A percentile compares a stretch with the other conserved stretches of the same genome.
phyloP scores from a whole-genome alignment of 2,797 vertebrate genomes.

The Darevskia mixta region DNA sequence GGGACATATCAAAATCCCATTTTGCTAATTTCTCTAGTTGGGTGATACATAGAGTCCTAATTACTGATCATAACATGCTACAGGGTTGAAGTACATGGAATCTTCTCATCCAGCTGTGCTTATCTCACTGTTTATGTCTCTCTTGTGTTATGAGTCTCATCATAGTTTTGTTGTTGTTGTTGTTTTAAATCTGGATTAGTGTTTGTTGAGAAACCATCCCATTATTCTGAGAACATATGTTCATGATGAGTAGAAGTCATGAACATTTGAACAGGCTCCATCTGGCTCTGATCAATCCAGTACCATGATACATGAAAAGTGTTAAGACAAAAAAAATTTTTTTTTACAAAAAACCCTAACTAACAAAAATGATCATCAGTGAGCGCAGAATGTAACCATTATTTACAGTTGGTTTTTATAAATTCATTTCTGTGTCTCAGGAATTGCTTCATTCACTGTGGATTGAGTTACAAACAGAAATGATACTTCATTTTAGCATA shows the following conservation, averaged over 20 bases:
- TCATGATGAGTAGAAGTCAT: slow-evolving; percentile 66
- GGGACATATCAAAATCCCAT: slow-evolving; percentile 23
- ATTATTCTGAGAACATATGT: slow-evolving; percentile 71
- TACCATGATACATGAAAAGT: slow-evolving; percentile 69
- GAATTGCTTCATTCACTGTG: background rate
- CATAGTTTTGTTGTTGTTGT: slow-evolving; percentile 33
- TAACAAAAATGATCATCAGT: slow-evolving; percentile 7
- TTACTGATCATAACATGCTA: slow-evolving; percentile 39
- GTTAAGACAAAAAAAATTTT: too few species aligned
- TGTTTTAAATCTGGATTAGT: slow-evolving; percentile 62
- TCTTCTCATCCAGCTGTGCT: slow-evolving; percentile 57
- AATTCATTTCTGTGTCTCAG: slow-evolving; percentile 12
- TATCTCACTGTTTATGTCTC: slow-evolving; percentile 46
- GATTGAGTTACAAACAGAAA: background rate
- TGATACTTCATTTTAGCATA: background rate
- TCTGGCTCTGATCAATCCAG: slow-evolving; percentile 71
- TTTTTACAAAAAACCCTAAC: background rate
- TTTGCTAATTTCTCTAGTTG: background rate
- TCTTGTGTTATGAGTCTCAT: slow-evolving; percentile 56
- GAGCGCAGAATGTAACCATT: slow-evolving; percentile 54
- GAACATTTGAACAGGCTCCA: slow-evolving; percentile 72
- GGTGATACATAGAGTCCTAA: slow-evolving; percentile 24
- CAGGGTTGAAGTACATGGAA: slow-evolving; percentile 1
- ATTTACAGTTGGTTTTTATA: slow-evolving; percentile 33
- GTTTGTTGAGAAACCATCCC: slow-evolving; percentile 68